Base-by-base conservation (phyloP, 2,888 invertebrate species). In the Plutella xylostella region DNA sequence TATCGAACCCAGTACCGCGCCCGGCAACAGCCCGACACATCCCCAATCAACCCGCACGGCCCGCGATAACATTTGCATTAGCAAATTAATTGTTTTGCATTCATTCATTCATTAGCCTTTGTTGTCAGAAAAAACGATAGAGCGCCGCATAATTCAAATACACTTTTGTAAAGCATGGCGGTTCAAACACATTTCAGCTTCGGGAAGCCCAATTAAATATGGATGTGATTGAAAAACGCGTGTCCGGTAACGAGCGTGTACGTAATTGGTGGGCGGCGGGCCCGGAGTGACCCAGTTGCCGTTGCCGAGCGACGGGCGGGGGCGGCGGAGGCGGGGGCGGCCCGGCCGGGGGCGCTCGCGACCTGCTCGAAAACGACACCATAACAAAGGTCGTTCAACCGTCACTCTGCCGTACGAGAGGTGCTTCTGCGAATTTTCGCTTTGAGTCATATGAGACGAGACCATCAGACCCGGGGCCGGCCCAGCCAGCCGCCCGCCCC, bases 141-240 rank as follows among this genome's bases (percentile, higher is more conserved):
- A 37, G 55, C 54, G 54, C 62, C 64, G 58, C 57, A 56, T 56
- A 60, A 63, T 63, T 62, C 65, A 65, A 67, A 70, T 65, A 64
- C 30, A 30, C 21, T 33, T 63, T 60, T 63, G 65, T 74, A 69
- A 74, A 78, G 74, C 72, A 72, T 69, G 70, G 69, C 65, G 68
- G 70, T 72, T 68, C 69, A 71, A 74, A 80, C 68, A 79, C 68
- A 79, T 78, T 82, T 72, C 74, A 74, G 79, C 71, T 69, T 73
- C 69, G 72, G 72, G 79, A 78, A 77, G 79, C 78, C 80, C 83
- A 83, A 83, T 83, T 83, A 83, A 83, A 82, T 83, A 83, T 82
- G 83, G 79, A 83, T 83, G 80, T 80, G 83, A 83, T 83, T 80
- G 83, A 83, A 83, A 83, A 83, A 83, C 83, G 83, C 82, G 82